These are phyloP conservation scores for Xiphophorus couchianus DNA, from an alignment of 2,113 vertebrate genomes.

Conservation along the genomic window DNA sequence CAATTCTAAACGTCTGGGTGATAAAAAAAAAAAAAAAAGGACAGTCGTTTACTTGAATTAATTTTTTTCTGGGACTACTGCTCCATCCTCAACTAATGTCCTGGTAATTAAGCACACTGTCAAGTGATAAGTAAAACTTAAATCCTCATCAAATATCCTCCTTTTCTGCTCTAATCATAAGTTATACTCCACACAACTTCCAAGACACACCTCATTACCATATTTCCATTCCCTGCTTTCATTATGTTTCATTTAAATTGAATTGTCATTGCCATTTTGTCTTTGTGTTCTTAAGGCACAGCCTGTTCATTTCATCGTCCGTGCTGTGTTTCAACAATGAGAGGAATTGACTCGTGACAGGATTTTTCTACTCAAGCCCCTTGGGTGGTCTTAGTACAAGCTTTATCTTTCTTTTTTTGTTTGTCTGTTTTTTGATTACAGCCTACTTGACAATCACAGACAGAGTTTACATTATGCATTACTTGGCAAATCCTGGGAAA, in stretches of 20 bases:
- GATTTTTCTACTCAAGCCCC: conserved; percentile 9
- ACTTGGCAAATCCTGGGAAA: background rate
- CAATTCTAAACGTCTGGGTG: background rate
- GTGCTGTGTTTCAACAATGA: conserved; percentile 11
- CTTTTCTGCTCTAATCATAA: background rate
- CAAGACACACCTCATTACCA: conserved; percentile 4
- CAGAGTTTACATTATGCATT: conserved; percentile 6
- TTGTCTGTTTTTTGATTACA: background rate
- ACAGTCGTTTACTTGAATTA: background rate
- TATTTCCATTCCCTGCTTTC: background rate
- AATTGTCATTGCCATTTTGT: conserved; percentile 4
- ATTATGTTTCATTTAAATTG: background rate
- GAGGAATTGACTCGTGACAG: conserved; percentile 12
- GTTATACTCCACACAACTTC: background rate
- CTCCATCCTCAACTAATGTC: background rate
- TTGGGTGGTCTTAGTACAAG: conserved; percentile 4
- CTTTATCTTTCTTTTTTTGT: background rate
- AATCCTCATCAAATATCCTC: background rate
- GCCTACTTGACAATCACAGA: background rate
- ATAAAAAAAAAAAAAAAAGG: background rate
- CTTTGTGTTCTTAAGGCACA: background rate
- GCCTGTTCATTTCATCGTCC: conserved; percentile 5
- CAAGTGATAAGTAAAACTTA: conserved; percentile 1
- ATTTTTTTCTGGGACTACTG: background rate
- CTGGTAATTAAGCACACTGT: background rate